Evolutionary conservation across 2,797 vertebrate species (phyloP).

Genomic region (Cossypha caffra): DNA sequence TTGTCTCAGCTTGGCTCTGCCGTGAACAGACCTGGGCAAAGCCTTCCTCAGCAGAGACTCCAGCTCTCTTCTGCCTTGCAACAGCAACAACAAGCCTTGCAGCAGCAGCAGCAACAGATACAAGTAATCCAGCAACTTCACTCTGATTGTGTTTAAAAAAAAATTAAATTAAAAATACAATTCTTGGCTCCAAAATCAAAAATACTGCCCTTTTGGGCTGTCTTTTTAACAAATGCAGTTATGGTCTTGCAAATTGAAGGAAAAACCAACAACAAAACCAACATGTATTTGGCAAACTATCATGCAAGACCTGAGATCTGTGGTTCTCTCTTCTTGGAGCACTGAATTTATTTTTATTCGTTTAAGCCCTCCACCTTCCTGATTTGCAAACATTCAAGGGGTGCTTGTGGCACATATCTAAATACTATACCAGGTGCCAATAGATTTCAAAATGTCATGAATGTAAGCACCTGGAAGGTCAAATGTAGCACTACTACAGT

Average conservation of each 20-base stretch:
- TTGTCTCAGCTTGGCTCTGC: slow-evolving; percentile 99
- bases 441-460: not conserved
- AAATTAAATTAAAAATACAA: slow-evolving; percentile 24
- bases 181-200: slow-evolving; percentile 69
- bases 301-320: not conserved
- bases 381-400: slow-evolving; percentile 63
- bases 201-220: not conserved
- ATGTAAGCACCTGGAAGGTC: not conserved
- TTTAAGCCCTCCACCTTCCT: slow-evolving; percentile 57
- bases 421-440: slow-evolving; percentile 16
- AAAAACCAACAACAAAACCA: not conserved
- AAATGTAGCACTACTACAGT: not conserved
- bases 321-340: slow-evolving; percentile 67
- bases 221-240: not conserved
- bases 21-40: slow-evolving; percentile 93
- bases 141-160: slow-evolving; percentile 78
- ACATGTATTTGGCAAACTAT: not conserved
- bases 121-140: slow-evolving; percentile 97
- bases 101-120: slow-evolving; percentile 93
- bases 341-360: slow-evolving; percentile 71
- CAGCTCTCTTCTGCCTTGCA: slow-evolving; percentile 87
- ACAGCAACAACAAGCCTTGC: slow-evolving; percentile 77
- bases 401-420: slow-evolving; percentile 77
- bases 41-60: slow-evolving; percentile 92
- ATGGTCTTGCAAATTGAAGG: not conserved